phyloP scores from a whole-genome alignment of 2,797 vertebrate genomes.

The Eulemur coronatus region DNA sequence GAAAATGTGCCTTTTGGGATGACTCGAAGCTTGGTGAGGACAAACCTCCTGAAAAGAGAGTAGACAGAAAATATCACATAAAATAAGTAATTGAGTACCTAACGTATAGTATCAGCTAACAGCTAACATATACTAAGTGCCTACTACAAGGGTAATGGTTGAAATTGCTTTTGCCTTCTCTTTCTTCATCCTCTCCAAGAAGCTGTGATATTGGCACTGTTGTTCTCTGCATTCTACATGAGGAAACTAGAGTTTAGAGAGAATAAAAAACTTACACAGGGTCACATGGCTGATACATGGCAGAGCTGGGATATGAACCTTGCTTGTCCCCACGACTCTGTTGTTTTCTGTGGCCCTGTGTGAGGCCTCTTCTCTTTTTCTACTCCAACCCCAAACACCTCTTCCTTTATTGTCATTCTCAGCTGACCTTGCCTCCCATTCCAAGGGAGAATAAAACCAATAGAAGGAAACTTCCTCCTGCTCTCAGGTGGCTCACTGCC shows the following conservation, averaged over 20 bases:
- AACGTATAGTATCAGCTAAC: not conserved
- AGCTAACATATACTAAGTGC: not conserved
- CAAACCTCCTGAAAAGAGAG: conserved; percentile 87
- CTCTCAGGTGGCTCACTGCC: not conserved
- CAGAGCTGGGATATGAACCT: not conserved
- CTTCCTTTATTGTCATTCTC: not conserved
- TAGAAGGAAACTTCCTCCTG: not conserved
- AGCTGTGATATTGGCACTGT: not conserved
- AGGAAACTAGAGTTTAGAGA: not conserved
- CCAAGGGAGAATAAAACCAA: not conserved
- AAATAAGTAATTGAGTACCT: not conserved
- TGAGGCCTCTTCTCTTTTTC: not conserved
- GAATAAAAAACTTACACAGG: not conserved
- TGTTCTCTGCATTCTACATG: not conserved
- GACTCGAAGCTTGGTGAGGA: conserved; percentile 86
- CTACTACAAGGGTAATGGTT: not conserved
- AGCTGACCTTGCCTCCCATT: not conserved
- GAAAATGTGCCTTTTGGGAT: conserved; percentile 86
- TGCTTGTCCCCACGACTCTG: not conserved
- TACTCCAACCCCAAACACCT: not conserved
- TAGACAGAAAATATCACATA: conserved; percentile 60
- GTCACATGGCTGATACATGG: not conserved
- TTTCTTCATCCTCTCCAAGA: not conserved
- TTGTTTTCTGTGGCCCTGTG: not conserved
- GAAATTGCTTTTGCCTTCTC: not conserved